phyloP scores from a whole-genome alignment of 2,113 vertebrate genomes.

The Halichoerus grypus region DNA sequence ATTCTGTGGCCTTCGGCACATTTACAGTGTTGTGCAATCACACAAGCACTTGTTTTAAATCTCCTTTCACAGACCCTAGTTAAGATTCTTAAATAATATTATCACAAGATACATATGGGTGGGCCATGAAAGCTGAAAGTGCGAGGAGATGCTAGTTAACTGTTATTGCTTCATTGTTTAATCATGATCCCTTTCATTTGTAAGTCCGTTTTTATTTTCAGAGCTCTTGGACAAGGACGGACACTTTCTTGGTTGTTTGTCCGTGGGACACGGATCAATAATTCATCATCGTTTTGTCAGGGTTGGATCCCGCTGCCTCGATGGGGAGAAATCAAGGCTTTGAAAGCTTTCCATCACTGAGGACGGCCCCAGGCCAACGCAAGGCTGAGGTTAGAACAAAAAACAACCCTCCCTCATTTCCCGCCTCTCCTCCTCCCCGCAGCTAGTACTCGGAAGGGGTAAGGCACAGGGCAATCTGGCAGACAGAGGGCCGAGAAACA shows the following conservation, averaged over 20 bases:
- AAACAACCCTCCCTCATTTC: not conserved
- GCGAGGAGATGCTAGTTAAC: not conserved
- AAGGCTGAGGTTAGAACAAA: not conserved
- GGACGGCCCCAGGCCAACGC: not conserved
- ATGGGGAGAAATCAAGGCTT: not conserved
- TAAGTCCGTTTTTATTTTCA: not conserved
- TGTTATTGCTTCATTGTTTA: not conserved
- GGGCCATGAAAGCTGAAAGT: not conserved
- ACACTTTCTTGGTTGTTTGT: not conserved
- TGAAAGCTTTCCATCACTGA: not conserved
- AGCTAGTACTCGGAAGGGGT: not conserved
- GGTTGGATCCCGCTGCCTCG: not conserved
- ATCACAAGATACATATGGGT: fast-evolving
- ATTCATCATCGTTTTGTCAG: slow-evolving; percentile 19
- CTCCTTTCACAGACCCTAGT: not conserved
- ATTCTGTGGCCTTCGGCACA: not conserved
- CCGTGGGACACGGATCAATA: not conserved
- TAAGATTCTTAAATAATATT: not conserved
- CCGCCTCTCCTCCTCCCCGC: not conserved
- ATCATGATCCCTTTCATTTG: not conserved
- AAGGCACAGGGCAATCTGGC: not conserved
- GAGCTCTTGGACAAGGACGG: not conserved
- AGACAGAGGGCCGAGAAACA: not conserved
- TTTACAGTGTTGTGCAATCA: not conserved
- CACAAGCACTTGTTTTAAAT: not conserved